phyloP scores from a whole-genome alignment of 1,140 invertebrate genomes.

The Psilanteris sp. region DNA sequence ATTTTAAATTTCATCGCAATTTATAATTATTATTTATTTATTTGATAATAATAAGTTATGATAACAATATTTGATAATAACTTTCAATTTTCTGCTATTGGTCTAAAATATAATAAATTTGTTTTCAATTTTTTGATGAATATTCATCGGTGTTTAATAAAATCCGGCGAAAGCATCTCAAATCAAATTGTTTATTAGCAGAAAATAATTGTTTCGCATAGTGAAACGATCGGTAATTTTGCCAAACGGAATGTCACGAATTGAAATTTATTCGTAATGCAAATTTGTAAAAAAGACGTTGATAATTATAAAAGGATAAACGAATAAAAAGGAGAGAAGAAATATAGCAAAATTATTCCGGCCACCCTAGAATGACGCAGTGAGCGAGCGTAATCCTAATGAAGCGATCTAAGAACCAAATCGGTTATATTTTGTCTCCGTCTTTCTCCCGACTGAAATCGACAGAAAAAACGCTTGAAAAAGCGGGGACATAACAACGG shows the following conservation, averaged over 20 bases:
- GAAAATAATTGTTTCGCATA: neutral
- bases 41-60: too few species aligned
- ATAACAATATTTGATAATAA: too few species aligned
- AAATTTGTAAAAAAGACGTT: slow-evolving; percentile 5
- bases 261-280: slow-evolving; percentile 23
- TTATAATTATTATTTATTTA: too few species aligned
- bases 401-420: slow-evolving; percentile 46
- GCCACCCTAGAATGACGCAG: slow-evolving; percentile 18
- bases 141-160: too few species aligned
- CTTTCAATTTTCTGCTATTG: too few species aligned
- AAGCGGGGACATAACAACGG: slow-evolving; percentile 57
- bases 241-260: slow-evolving; percentile 21
- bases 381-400: slow-evolving; percentile 28
- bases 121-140: too few species aligned
- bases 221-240: slow-evolving; percentile 26
- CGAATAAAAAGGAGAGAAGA: slow-evolving; percentile 18
- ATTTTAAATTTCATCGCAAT: too few species aligned
- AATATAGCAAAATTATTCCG: slow-evolving; percentile 25
- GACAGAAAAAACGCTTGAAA: slow-evolving; percentile 47
- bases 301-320: slow-evolving; percentile 19
- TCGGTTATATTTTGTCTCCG: slow-evolving; percentile 5
- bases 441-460: slow-evolving; percentile 14
- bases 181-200: slow-evolving; percentile 8
- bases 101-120: too few species aligned
- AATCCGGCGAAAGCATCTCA: too few species aligned